Percentiles rank a stretch among this genome's conserved stretches.
These are phyloP conservation scores for Scylla paramamosain DNA, from an alignment of 1,140 invertebrate genomes.

Conservation along the genomic window DNA sequence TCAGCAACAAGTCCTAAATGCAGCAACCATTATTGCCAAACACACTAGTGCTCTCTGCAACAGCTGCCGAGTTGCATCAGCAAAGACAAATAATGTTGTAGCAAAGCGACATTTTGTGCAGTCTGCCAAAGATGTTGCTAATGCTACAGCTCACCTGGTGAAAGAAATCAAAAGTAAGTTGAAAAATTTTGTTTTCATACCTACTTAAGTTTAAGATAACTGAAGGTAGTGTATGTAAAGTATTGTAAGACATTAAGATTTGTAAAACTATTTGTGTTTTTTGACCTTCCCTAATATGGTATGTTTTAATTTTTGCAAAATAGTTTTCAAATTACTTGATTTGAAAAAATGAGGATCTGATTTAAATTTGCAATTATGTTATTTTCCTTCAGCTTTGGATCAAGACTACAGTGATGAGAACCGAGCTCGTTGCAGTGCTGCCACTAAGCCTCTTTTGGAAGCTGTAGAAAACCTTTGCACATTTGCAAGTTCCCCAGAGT, in stretches of 20 bases:
- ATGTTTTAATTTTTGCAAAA: background rate
- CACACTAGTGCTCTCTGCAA: conserved; percentile 98
- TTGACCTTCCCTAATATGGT: too few relatives aligned
- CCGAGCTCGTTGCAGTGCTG: conserved; percentile 87
- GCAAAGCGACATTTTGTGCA: conserved; percentile 98
- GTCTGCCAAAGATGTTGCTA: conserved; percentile 98
- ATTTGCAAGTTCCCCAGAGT: conserved; percentile 96
- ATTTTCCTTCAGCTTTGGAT: conserved; percentile 84
- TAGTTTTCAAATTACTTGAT: background rate
- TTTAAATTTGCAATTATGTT: conserved; percentile 1
- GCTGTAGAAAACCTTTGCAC: conserved; percentile 95
- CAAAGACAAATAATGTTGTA: conserved; percentile 94
- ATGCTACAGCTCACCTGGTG: conserved; percentile 95
- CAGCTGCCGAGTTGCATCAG: conserved; percentile 94
- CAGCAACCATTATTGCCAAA: conserved; percentile 96
- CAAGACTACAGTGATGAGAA: conserved; percentile 89
- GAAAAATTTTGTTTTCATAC: conserved; percentile 33
- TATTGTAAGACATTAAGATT: background rate
- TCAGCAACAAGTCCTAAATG: conserved; percentile 92
- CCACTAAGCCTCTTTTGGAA: conserved; percentile 92
- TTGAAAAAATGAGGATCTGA: background rate
- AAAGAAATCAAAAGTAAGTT: conserved; percentile 92
- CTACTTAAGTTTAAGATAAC: conserved; percentile 43
- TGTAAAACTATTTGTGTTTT: background rate
- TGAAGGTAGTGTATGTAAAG: background rate